phyloP scores from a whole-genome alignment of 2,888 invertebrate genomes.

The Caenorhabditis uteleia region DNA sequence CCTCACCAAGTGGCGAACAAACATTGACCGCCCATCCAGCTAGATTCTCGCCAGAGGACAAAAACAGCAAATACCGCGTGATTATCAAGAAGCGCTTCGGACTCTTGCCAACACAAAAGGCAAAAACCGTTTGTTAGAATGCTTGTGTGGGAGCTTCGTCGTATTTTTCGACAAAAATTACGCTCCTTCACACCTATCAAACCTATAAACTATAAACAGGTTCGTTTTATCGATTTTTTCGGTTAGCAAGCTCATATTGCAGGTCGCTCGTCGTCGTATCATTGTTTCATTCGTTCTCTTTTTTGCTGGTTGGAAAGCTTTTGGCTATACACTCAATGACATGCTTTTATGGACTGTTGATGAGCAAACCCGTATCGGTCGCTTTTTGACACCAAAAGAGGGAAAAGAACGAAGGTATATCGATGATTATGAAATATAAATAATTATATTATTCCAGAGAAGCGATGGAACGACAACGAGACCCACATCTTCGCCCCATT shows the following conservation, averaged over 20 bases:
- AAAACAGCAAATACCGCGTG: slow-evolving; percentile 86
- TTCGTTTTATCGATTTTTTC: slow-evolving; percentile 1
- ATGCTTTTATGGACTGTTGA: slow-evolving; percentile 56
- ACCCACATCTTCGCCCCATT: slow-evolving; percentile 25
- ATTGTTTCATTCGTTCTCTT: slow-evolving; percentile 61
- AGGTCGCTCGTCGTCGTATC: slow-evolving; percentile 58
- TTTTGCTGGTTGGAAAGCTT: slow-evolving; percentile 61
- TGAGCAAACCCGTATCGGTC: slow-evolving; percentile 47
- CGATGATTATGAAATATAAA: neutral
- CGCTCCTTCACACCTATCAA: slow-evolving; percentile 51
- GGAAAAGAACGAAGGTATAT: slow-evolving; percentile 47
- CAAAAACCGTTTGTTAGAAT: slow-evolving; percentile 70
- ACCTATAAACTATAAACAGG: slow-evolving; percentile 53
- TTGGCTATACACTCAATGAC: slow-evolving; percentile 58
- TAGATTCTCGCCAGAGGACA: slow-evolving; percentile 92
- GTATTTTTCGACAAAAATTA: slow-evolving; percentile 54
- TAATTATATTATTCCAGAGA: slow-evolving; percentile 29
- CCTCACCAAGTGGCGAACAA: slow-evolving; percentile 81
- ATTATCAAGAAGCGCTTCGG: slow-evolving; percentile 88
- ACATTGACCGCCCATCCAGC: slow-evolving; percentile 91
- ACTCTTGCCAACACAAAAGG: slow-evolving; percentile 83
- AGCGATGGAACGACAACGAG: slow-evolving; percentile 39
- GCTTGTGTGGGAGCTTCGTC: slow-evolving; percentile 57
- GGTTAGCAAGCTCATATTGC: slow-evolving; percentile 14
- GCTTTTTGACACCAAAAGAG: slow-evolving; percentile 52